These are phyloP conservation scores for Tupaia chinensis DNA, from an alignment of 2,113 vertebrate species.

Conservation along the genomic window DNA sequence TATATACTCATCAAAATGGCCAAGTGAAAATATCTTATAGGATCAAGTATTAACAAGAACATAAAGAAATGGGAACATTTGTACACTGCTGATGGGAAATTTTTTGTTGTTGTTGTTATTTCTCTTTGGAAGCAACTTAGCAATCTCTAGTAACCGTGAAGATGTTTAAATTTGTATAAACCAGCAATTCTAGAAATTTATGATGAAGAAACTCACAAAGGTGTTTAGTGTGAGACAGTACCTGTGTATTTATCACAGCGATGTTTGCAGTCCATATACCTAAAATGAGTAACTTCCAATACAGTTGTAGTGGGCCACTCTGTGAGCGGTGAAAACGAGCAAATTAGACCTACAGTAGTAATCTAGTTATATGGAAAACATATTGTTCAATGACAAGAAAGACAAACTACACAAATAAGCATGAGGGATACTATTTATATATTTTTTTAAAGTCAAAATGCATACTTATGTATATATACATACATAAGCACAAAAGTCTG, in stretches of 20 bases:
- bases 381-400: background rate
- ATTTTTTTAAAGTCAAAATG: background rate
- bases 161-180: background rate
- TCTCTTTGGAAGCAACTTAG: background rate
- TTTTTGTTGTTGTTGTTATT: background rate
- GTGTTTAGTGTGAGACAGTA: background rate
- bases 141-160: background rate
- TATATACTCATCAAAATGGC: background rate
- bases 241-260: background rate
- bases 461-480: background rate
- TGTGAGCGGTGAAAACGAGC: background rate
- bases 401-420: background rate
- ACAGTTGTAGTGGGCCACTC: background rate
- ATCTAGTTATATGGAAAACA: background rate
- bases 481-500: background rate
- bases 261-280: background rate
- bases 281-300: background rate
- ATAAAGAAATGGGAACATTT: background rate
- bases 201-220: background rate
- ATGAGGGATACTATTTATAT: background rate
- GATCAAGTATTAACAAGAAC: background rate
- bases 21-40: slow-evolving; percentile 20
- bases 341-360: background rate
- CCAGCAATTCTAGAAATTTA: background rate
- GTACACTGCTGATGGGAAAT: no score